phyloP scores from a whole-genome alignment of 2,888 invertebrate species.

The Gymnocheta viridis region DNA sequence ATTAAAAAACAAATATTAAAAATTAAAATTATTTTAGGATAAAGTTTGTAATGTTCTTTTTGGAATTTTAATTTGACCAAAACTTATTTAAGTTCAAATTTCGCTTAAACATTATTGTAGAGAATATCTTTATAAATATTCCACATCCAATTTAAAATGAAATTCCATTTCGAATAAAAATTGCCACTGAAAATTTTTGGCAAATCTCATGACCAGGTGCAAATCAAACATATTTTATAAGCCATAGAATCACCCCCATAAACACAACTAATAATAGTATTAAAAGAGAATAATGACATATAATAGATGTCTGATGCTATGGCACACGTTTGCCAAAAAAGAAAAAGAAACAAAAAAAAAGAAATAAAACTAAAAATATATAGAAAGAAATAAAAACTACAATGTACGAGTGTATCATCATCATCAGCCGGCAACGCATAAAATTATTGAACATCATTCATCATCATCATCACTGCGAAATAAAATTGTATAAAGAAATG shows the following conservation, averaged over 20 bases:
- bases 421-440: slow-evolving; percentile 29
- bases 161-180: neutral
- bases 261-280: slow-evolving; percentile 66
- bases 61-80: no score
- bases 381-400: neutral
- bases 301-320: slow-evolving; percentile 69
- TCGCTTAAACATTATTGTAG: no score
- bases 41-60: no score
- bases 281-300: slow-evolving; percentile 54
- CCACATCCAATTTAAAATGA: neutral
- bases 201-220: slow-evolving; percentile 49
- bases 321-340: slow-evolving; percentile 71
- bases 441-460: slow-evolving; percentile 67
- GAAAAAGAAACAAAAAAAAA: slow-evolving; percentile 16
- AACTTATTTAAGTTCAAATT: no score
- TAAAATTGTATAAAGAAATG: slow-evolving; percentile 18
- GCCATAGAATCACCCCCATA: slow-evolving; percentile 57
- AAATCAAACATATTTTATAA: slow-evolving; percentile 17
- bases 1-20: no score
- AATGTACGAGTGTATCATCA: neutral
- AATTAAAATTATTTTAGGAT: no score
- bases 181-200: neutral
- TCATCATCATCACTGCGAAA: slow-evolving; percentile 37
- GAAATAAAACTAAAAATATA: neutral
- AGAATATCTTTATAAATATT: neutral